Conservation (phyloP, 1,140 invertebrate genomes). For the Daktulosphaira vitifoliae region DNA sequence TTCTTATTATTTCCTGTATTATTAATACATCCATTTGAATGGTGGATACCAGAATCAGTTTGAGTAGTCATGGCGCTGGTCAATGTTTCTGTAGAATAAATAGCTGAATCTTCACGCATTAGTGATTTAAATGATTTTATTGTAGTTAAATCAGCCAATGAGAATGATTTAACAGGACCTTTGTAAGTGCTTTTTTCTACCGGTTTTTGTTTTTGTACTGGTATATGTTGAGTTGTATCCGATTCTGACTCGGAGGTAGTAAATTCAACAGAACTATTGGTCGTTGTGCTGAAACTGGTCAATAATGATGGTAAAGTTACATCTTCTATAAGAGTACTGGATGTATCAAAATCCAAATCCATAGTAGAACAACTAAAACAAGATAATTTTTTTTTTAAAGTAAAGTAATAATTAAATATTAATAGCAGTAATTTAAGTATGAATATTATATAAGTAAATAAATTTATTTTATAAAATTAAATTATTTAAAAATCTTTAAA, state of each 20-base stretch:
- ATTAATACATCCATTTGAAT: constrained; percentile 3
- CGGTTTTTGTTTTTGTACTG: constrained; percentile 2
- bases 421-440: no score
- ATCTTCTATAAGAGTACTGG: constrained; percentile 15
- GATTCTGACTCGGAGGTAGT: constrained; percentile 22
- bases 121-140: constrained; percentile 27
- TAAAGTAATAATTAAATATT: no score
- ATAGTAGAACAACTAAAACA: constrained; percentile 2
- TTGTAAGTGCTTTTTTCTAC: constrained; percentile 4
- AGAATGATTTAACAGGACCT: constrained; percentile 24
- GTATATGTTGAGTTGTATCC: constrained; percentile 8
- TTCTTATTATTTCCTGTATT: constrained; percentile 21
- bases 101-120: constrained; percentile 27
- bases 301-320: constrained; percentile 28
- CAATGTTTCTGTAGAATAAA: constrained; percentile 31
- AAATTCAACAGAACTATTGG: constrained; percentile 25
- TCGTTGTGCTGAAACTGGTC: constrained; percentile 24
- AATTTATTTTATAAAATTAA: no score
- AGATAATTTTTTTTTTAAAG: no score
- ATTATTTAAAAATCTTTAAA: no score
- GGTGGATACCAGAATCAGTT: constrained; percentile 23
- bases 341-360: constrained; percentile 18
- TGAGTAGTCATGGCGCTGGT: constrained; percentile 21
- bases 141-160: constrained; percentile 23
- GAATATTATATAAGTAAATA: no score